phyloP scores from a whole-genome alignment of 2,113 vertebrate species.

The Sturnus vulgaris region DNA sequence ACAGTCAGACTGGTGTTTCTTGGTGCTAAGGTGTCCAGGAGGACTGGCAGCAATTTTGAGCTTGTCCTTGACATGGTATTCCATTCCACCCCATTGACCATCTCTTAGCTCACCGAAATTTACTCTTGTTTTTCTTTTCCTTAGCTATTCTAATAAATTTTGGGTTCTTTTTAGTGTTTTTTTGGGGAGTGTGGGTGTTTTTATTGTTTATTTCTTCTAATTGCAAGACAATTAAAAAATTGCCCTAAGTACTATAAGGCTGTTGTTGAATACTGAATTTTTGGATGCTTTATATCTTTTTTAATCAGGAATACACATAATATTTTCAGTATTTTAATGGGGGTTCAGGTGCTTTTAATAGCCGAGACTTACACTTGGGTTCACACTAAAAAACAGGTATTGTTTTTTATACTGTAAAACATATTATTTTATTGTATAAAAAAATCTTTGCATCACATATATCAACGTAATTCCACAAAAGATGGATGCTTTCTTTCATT shows the following conservation, averaged over 20 bases:
- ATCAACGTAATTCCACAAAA: background rate
- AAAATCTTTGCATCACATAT: background rate
- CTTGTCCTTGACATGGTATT: background rate
- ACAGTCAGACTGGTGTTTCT: background rate
- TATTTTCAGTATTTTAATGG: background rate
- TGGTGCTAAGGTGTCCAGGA: background rate
- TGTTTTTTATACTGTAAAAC: too few species aligned
- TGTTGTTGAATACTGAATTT: background rate
- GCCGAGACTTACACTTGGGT: background rate
- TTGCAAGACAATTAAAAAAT: background rate
- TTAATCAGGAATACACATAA: background rate
- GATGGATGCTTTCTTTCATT: background rate
- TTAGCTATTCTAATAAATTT: background rate
- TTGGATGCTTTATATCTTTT: background rate
- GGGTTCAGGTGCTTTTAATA: background rate
- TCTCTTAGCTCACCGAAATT: background rate
- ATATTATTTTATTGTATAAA: too few species aligned
- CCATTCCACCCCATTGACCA: background rate
- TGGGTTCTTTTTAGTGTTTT: fast-evolving
- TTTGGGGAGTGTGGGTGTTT: fast-evolving
- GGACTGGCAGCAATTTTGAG: background rate
- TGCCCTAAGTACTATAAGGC: background rate
- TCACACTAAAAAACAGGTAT: background rate
- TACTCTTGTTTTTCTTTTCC: background rate
- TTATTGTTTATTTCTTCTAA: background rate